Percentiles rank a stretch among this genome's conserved stretches.
Evolutionary conservation across 1,140 invertebrate genomes (phyloP).

Genomic region (Leptinotarsa defecta): DNA sequence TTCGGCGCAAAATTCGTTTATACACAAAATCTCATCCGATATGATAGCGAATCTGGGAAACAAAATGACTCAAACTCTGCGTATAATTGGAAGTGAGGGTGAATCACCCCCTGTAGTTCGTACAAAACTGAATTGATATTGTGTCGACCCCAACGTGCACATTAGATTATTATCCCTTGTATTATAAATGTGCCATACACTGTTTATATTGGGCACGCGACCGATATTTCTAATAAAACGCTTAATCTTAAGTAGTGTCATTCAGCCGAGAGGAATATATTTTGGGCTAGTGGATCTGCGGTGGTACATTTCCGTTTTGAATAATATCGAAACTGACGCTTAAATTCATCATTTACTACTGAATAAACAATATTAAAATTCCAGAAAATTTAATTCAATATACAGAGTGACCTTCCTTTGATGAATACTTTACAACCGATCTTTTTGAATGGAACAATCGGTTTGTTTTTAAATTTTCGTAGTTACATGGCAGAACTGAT

Average conservation of each 20-base stretch:
- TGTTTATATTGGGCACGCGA: slow-evolving; percentile 34
- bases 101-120: slow-evolving; percentile 31
- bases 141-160: slow-evolving; percentile 15
- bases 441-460: too few relatives aligned
- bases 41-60: slow-evolving; percentile 27
- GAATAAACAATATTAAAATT: too few relatives aligned
- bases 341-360: too few relatives aligned
- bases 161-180: slow-evolving; percentile 35
- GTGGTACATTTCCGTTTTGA: too few relatives aligned
- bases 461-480: too few relatives aligned
- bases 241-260: slow-evolving; percentile 6
- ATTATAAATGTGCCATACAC: slow-evolving; percentile 31
- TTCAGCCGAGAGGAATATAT: not conserved
- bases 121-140: not conserved
- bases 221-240: not conserved
- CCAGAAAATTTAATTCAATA: too few relatives aligned
- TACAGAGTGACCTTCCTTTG: too few relatives aligned
- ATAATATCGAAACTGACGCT: too few relatives aligned
- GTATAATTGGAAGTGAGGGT: slow-evolving; percentile 38
- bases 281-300: not conserved
- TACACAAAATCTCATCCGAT: not conserved
- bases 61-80: slow-evolving; percentile 38
- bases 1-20: too few relatives aligned
- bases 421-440: too few relatives aligned
- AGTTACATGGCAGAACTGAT: too few relatives aligned